Percentiles rank a stretch among this genome's conserved stretches.
phyloP scores from a whole-genome alignment of 1,140 invertebrate species.

The Lordiphosa stackelbergi region DNA sequence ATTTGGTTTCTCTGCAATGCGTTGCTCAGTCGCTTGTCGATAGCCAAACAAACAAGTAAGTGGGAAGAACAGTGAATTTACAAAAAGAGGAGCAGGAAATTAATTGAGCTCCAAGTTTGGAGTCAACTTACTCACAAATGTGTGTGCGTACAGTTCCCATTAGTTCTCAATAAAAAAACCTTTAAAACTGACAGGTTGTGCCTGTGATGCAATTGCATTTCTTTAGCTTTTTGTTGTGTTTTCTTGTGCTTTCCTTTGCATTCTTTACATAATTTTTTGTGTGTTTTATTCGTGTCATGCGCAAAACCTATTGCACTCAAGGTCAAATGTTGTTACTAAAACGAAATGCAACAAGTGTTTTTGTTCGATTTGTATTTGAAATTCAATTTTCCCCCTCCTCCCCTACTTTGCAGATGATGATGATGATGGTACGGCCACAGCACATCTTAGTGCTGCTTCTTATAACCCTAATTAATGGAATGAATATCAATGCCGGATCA shows the following conservation, averaged over 20 bases:
- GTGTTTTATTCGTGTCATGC: conserved; percentile 51
- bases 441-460: conserved; percentile 11
- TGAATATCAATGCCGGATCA: conserved; percentile 74
- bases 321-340: conserved; percentile 34
- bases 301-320: conserved; percentile 44
- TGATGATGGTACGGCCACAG: conserved; percentile 10
- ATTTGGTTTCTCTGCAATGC: conserved; percentile 24
- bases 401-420: conserved; percentile 8
- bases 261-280: conserved; percentile 60
- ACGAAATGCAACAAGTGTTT: conserved; percentile 58
- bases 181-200: neutral
- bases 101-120: conserved; percentile 26
- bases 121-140: neutral
- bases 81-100: conserved; percentile 16
- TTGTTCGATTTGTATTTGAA: conserved; percentile 3
- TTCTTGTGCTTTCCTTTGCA: conserved; percentile 27
- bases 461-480: conserved; percentile 9
- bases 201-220: conserved; percentile 43
- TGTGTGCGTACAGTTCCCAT: conserved; percentile 23
- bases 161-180: conserved; percentile 6
- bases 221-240: conserved; percentile 21
- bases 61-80: neutral
- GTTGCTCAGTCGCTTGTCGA: conserved; percentile 44
- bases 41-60: conserved; percentile 40
- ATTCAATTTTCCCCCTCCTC: neutral